Conservation (phyloP, 1,140 invertebrate genomes). For the Drosophila rufa region DNA sequence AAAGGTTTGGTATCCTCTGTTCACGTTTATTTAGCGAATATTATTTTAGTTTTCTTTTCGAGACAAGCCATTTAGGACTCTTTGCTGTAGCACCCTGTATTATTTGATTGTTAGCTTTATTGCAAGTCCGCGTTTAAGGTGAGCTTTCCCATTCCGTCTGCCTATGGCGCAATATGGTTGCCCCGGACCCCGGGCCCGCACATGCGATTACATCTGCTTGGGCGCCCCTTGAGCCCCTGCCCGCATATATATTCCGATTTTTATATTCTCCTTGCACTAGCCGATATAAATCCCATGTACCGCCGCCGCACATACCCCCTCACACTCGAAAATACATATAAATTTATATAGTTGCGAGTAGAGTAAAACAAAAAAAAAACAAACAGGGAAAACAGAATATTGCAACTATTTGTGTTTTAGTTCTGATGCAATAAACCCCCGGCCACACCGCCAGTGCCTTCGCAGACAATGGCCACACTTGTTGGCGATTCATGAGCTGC, state of each 20-base stretch:
- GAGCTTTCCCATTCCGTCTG: constrained; percentile 15
- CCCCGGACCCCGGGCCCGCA: constrained; percentile 2
- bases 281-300: constrained; percentile 59
- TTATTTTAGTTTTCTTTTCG: too few species aligned
- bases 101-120: constrained; percentile 34
- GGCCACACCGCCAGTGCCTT: background rate
- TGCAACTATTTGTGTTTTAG: constrained; percentile 78
- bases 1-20: background rate
- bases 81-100: constrained; percentile 21
- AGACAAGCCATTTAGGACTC: background rate
- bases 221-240: constrained; percentile 7
- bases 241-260: constrained; percentile 38
- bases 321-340: constrained; percentile 24
- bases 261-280: constrained; percentile 43
- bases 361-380: constrained; percentile 28
- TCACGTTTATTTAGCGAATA: background rate
- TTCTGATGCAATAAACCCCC: constrained; percentile 53
- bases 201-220: constrained; percentile 32
- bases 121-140: constrained; percentile 25
- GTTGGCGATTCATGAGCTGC: constrained; percentile 76
- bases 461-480: constrained; percentile 62
- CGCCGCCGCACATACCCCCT: constrained; percentile 54
- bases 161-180: constrained; percentile 9
- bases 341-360: constrained; percentile 38
- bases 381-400: constrained; percentile 59